Evolutionary conservation across 2,888 invertebrate species (phyloP).

Genomic region (Dicycla oo): DNA sequence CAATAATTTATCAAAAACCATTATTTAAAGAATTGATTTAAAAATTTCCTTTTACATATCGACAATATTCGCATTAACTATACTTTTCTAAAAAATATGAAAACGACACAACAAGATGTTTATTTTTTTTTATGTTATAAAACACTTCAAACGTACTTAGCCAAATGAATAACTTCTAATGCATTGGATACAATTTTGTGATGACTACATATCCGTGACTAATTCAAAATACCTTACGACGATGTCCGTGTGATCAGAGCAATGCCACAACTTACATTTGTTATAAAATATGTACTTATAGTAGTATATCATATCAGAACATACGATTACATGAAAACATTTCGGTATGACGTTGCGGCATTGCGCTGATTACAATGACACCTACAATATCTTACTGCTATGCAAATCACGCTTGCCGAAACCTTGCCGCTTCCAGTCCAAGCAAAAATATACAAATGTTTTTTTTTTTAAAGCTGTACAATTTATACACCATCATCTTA

Average conservation of each 20-base stretch:
- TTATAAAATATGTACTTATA: conserved; percentile 58
- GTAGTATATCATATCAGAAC: conserved; percentile 50
- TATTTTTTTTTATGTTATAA: conserved; percentile 78
- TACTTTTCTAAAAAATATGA: conserved; percentile 87
- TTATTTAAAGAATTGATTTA: conserved; percentile 77
- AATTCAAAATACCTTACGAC: conserved; percentile 82
- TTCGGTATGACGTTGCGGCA: conserved; percentile 49
- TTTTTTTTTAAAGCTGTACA: conserved; percentile 85
- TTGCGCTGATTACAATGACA: conserved; percentile 70
- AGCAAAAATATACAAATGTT: conserved; percentile 89
- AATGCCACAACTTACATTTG: conserved; percentile 48
- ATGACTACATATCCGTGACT: conserved; percentile 87
- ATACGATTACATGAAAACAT: conserved; percentile 58
- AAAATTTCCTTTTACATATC: conserved; percentile 79
- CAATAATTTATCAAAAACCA: conserved; percentile 85
- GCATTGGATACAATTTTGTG: conserved; percentile 85
- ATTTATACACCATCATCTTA: conserved; percentile 83
- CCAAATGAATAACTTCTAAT: conserved; percentile 83
- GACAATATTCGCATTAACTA: conserved; percentile 83
- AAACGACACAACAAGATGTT: conserved; percentile 89
- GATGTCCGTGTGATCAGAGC: conserved; percentile 71
- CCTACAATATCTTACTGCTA: conserved; percentile 78
- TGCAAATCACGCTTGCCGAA: conserved; percentile 79
- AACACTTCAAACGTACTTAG: conserved; percentile 84
- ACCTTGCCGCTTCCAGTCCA: conserved; percentile 80